Evolutionary conservation across 2,797 vertebrate genomes (phyloP).

Genomic region (Pseudotriccus pelzelni): DNA sequence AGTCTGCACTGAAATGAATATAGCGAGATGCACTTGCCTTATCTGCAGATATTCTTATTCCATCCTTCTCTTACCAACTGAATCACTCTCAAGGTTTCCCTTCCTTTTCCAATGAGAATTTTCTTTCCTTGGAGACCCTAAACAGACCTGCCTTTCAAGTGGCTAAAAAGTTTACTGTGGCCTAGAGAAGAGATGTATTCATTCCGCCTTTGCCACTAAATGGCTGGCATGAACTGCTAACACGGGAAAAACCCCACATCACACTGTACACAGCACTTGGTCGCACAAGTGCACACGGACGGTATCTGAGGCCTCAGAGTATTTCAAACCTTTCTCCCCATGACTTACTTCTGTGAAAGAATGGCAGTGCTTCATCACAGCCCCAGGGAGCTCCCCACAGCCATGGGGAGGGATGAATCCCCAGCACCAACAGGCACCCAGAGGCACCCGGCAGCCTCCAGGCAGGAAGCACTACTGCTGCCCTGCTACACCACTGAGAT

Average conservation of each 20-base stretch:
- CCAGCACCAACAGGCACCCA: accelerated
- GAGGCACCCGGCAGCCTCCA: neutral
- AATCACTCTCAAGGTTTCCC: neutral
- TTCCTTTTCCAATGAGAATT: neutral
- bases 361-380: accelerated
- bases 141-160: neutral
- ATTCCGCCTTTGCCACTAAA: neutral
- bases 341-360: neutral
- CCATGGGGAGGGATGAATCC: neutral
- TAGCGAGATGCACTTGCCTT: neutral
- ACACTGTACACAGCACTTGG: neutral
- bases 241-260: neutral
- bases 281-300: neutral
- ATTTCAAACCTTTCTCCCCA: neutral
- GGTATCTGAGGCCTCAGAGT: neutral
- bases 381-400: neutral
- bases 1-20: neutral
- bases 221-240: neutral
- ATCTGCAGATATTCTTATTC: neutral
- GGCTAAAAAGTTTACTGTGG: neutral
- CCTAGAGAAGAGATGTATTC: neutral
- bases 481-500: neutral
- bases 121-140: neutral
- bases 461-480: accelerated
- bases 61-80: neutral